phyloP scores from a whole-genome alignment of 1,140 invertebrate genomes.

The Delia radicum region DNA sequence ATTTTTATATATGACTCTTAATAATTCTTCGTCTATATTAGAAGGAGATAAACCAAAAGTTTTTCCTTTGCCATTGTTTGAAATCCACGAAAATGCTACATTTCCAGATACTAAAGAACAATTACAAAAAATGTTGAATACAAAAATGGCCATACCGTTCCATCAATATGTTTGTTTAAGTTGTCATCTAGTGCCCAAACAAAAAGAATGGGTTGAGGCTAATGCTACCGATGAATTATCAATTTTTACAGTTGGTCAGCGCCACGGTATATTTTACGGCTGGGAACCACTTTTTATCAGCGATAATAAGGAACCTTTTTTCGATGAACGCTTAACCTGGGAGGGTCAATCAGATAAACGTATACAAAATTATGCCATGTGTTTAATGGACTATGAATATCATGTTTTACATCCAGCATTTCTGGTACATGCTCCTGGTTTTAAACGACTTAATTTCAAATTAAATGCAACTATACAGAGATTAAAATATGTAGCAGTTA shows the following conservation, averaged over 20 bases:
- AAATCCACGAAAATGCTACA: conserved; percentile 32
- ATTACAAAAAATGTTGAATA: conserved; percentile 69
- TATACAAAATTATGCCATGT: conserved; percentile 65
- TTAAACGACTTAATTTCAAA: conserved; percentile 35
- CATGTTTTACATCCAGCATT: conserved; percentile 53
- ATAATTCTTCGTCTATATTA: conserved; percentile 54
- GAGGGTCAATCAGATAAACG: conserved; percentile 89
- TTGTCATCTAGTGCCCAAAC: conserved; percentile 85
- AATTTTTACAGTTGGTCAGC: conserved; percentile 77
- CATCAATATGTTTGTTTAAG: conserved; percentile 81
- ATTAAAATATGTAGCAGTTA: conserved; percentile 34
- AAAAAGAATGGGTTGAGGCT: conserved; percentile 73
- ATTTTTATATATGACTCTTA: conserved; percentile 78
- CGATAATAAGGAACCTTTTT: conserved; percentile 80
- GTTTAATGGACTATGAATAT: conserved; percentile 53
- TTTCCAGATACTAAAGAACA: conserved; percentile 72
- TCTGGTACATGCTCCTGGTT: conserved; percentile 52
- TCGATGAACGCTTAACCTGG: conserved; percentile 85
- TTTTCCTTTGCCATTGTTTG: conserved; percentile 46
- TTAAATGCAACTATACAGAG: conserved; percentile 16
- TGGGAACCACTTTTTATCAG: conserved; percentile 92
- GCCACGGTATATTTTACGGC: conserved; percentile 69
- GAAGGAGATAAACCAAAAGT: conserved; percentile 31
- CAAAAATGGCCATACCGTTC: conserved; percentile 78
- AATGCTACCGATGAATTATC: conserved; percentile 64